Conservation (phyloP, 2,888 invertebrate genomes). For the Acronicta psi region DNA sequence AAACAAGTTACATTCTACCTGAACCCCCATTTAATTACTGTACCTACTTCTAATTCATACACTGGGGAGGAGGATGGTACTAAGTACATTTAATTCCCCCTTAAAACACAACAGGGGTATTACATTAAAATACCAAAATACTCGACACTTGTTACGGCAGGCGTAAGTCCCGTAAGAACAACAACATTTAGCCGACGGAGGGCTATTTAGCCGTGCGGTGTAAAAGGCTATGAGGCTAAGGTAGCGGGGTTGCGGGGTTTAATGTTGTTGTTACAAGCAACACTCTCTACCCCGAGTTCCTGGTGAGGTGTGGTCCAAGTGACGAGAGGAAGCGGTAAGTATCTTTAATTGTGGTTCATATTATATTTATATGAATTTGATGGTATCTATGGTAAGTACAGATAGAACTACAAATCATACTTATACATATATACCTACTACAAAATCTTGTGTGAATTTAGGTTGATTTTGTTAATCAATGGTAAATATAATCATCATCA, state of each 20-base stretch:
- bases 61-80: neutral
- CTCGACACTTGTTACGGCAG: conserved; percentile 45
- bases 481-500: no score
- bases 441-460: no score
- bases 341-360: no score
- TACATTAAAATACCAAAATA: conserved; percentile 57
- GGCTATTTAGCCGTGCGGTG: conserved; percentile 66
- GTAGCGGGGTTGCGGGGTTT: conserved; percentile 54
- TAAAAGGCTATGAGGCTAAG: conserved; percentile 58
- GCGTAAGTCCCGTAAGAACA: conserved; percentile 58
- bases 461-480: no score
- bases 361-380: no score
- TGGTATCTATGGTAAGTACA: no score
- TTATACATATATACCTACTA: no score
- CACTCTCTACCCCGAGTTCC: conserved; percentile 64
- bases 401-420: no score
- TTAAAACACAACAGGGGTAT: conserved; percentile 37
- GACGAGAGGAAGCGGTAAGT: conserved; percentile 13
- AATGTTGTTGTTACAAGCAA: conserved; percentile 78
- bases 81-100: conserved; percentile 27
- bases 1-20: no score
- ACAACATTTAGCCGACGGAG: conserved; percentile 63
- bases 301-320: conserved; percentile 49
- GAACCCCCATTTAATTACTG: neutral
- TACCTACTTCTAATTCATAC: neutral